phyloP scores from a whole-genome alignment of 2,113 vertebrate genomes.

The Sterna hirundo region DNA sequence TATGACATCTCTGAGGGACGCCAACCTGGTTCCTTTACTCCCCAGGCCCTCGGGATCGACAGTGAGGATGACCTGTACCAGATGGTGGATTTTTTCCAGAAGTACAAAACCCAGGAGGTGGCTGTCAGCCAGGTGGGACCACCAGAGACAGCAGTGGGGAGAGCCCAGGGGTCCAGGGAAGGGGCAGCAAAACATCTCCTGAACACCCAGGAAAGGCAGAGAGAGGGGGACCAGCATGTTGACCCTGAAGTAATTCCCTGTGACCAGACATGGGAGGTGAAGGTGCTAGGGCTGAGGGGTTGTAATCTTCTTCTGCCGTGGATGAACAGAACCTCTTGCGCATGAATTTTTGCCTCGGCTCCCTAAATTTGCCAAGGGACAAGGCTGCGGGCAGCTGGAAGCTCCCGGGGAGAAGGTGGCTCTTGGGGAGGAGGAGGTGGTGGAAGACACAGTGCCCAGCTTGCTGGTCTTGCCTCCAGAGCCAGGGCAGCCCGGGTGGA shows the following conservation, averaged over 20 bases:
- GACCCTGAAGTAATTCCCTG: neutral
- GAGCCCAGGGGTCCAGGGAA: neutral
- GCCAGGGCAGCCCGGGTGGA: neutral
- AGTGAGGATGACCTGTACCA: neutral
- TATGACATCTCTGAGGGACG: accelerated
- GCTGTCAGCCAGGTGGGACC: neutral
- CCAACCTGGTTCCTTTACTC: neutral
- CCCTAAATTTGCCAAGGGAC: neutral
- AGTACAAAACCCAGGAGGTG: neutral
- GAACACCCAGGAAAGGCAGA: neutral
- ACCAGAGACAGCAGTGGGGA: neutral
- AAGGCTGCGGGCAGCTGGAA: neutral
- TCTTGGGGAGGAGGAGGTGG: neutral
- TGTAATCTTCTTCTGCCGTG: neutral
- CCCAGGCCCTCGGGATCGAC: neutral
- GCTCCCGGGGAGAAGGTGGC: neutral
- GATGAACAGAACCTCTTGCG: neutral
- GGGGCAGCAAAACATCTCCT: neutral
- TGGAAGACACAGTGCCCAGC: neutral
- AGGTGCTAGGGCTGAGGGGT: neutral
- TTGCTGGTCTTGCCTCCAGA: neutral
- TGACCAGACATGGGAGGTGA: neutral
- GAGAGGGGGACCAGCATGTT: accelerated
- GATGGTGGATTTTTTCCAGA: constrained; percentile 31
- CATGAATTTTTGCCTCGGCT: neutral